Evolutionary conservation across 2,888 invertebrate species (phyloP).

Genomic region (Laothoe populi): DNA sequence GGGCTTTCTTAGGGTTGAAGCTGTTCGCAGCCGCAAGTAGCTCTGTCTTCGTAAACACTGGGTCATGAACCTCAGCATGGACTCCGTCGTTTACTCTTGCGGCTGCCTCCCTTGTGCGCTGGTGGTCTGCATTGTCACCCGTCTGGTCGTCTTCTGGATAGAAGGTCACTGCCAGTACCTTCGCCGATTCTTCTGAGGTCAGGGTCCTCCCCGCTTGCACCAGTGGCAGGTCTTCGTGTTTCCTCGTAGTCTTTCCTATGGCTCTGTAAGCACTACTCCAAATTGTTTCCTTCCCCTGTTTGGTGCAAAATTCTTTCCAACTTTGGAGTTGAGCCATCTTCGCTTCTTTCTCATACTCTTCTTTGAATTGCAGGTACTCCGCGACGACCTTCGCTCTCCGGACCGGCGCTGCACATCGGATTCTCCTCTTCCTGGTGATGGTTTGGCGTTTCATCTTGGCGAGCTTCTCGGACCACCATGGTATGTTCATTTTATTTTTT

Average conservation of each 20-base stretch:
- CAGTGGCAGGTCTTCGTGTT: no score
- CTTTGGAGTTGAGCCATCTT: no score
- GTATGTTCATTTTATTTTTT: constrained; percentile 17
- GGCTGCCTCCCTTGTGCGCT: not conserved
- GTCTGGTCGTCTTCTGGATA: no score
- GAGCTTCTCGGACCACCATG: constrained; percentile 40
- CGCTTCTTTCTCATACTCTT: no score
- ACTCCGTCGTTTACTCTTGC: not conserved
- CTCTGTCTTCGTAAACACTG: no score
- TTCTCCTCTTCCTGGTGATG: no score
- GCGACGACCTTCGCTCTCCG: constrained; percentile 32
- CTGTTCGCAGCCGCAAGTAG: no score
- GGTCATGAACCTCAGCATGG: not conserved
- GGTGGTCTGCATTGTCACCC: not conserved
- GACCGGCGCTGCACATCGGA: no score
- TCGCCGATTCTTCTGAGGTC: no score
- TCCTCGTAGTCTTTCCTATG: constrained; percentile 25
- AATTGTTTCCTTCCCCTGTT: constrained; percentile 27
- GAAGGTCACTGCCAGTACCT: no score
- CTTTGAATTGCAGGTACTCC: constrained; percentile 30
- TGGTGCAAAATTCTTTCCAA: constrained; percentile 35
- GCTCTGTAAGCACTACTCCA: constrained; percentile 32
- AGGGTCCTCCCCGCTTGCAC: no score
- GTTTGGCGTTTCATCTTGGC: constrained; percentile 30
- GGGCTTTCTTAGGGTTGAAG: no score